These are phyloP conservation scores for Pseudomyrmex cubaensis DNA, from an alignment of 1,140 invertebrate genomes.

Conservation along the genomic window DNA sequence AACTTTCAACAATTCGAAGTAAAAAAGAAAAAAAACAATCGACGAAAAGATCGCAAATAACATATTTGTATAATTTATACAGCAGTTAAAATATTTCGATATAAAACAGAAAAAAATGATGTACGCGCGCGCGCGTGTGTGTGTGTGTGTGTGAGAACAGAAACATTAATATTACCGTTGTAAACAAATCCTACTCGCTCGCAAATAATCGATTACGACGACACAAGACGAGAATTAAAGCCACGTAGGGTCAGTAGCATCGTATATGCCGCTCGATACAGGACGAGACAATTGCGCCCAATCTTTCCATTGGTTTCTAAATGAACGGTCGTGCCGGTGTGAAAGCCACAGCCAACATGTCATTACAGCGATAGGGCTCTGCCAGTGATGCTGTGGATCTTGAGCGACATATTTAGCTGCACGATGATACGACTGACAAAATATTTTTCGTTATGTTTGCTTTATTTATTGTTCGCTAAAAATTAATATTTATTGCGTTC, in stretches of 20 bases:
- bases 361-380: constrained; percentile 38
- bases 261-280: constrained; percentile 70
- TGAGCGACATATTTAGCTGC: constrained; percentile 44
- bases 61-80: neutral
- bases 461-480: neutral
- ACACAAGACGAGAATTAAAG: constrained; percentile 58
- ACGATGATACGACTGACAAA: neutral
- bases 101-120: no score
- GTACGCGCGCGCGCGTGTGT: no score
- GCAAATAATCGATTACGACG: constrained; percentile 42
- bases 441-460: neutral
- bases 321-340: constrained; percentile 67
- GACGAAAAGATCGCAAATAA: neutral
- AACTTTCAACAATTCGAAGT: neutral
- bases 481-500: neutral
- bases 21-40: neutral
- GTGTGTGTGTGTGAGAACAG: neutral
- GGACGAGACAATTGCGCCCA: constrained; percentile 80
- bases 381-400: constrained; percentile 50
- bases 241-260: constrained; percentile 66
- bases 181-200: neutral
- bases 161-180: neutral
- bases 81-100: neutral
- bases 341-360: constrained; percentile 62
- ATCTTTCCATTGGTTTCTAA: constrained; percentile 79